Evolutionary conservation across 2,888 invertebrate genomes (phyloP).

Genomic region (Alloscopus bannaensis): DNA sequence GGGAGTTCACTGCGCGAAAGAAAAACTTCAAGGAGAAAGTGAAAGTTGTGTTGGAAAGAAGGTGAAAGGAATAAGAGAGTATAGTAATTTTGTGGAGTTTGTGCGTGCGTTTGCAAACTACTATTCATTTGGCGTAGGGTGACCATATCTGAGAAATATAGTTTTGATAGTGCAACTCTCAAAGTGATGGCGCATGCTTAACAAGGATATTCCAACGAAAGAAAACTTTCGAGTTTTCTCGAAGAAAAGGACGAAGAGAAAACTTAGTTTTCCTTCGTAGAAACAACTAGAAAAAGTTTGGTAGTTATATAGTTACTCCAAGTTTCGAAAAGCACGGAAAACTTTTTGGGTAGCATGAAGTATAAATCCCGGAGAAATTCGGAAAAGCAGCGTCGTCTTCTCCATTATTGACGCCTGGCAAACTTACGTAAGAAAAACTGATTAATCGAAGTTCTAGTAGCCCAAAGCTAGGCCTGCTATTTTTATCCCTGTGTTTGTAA

Average conservation of each 20-base stretch:
- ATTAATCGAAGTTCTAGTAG: no score
- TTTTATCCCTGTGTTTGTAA: no score
- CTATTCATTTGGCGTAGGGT: background rate
- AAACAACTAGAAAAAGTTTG: background rate
- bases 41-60: background rate
- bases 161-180: no score
- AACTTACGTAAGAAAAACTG: no score
- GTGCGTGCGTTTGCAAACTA: background rate
- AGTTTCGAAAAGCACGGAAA: background rate
- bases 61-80: background rate
- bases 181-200: constrained; percentile 5
- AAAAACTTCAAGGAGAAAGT: no score
- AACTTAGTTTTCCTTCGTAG: background rate
- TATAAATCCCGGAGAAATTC: background rate
- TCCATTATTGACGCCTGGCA: no score
- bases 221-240: background rate
- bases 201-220: background rate
- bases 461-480: no score
- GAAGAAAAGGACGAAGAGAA: background rate
- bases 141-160: no score
- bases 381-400: no score
- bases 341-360: background rate
- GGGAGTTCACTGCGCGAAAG: no score
- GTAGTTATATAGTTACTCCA: background rate
- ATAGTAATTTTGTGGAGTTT: background rate